phyloP scores from a whole-genome alignment of 2,888 invertebrate species.

The Blastobasis adustella region DNA sequence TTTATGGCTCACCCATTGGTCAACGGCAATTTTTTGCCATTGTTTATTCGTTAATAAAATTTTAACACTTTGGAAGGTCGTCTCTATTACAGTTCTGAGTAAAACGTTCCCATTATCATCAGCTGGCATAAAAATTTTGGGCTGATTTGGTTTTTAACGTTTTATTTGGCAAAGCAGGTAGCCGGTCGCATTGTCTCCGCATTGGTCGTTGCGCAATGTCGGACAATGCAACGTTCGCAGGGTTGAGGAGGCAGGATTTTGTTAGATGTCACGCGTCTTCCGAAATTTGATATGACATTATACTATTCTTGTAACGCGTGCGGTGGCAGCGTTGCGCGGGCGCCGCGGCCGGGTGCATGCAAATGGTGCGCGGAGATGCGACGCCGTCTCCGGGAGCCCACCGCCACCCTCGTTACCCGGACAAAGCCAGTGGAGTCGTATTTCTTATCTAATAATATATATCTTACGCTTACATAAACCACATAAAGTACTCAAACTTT shows the following conservation, averaged over 20 bases:
- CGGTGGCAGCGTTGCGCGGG: constrained; percentile 36
- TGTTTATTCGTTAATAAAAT: constrained; percentile 56
- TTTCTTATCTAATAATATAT: constrained; percentile 3
- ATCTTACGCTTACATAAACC: constrained; percentile 7
- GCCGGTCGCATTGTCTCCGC: constrained; percentile 29
- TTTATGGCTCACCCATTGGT: constrained; percentile 52
- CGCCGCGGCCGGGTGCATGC: constrained; percentile 61
- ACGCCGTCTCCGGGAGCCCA: constrained; percentile 36
- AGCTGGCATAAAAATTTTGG: constrained; percentile 10
- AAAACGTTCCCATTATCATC: constrained; percentile 28
- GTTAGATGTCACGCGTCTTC: constrained; percentile 38
- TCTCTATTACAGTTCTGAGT: constrained; percentile 42
- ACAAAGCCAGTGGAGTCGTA: constrained; percentile 32
- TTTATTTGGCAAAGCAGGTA: too few relatives aligned
- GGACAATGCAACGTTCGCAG: background rate
- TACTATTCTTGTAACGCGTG: constrained; percentile 57
- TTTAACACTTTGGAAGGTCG: constrained; percentile 55
- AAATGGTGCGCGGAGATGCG: constrained; percentile 70
- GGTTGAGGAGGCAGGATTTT: background rate
- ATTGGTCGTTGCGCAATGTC: constrained; percentile 17
- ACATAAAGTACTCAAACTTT: too few relatives aligned
- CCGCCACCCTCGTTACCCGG: constrained; percentile 46
- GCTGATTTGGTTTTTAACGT: constrained; percentile 18
- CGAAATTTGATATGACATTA: constrained; percentile 67
- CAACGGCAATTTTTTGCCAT: constrained; percentile 51